A percentile compares a stretch with the other conserved stretches of the same genome.
These are phyloP conservation scores for Adelognathus sp. DNA, from an alignment of 2,888 invertebrate species.

Conservation along the genomic window DNA sequence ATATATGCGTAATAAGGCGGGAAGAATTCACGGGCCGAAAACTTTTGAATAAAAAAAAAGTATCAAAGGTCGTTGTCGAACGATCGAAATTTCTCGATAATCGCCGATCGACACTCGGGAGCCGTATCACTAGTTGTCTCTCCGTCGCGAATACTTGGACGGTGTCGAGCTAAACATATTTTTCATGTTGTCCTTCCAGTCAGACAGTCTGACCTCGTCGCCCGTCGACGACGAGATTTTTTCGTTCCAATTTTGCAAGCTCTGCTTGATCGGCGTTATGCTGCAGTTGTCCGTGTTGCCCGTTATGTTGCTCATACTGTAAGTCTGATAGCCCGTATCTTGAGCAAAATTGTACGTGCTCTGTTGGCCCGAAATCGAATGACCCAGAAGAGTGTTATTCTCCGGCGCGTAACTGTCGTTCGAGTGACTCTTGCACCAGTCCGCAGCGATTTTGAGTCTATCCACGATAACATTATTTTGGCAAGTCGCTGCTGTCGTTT, in stretches of 20 bases:
- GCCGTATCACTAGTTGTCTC: conserved; percentile 33
- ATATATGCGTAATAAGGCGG: background rate
- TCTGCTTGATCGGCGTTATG: conserved; percentile 65
- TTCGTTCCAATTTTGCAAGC: conserved; percentile 65
- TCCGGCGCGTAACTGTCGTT: conserved; percentile 67
- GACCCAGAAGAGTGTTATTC: conserved; percentile 67
- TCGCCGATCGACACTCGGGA: background rate
- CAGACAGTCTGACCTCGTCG: conserved; percentile 68
- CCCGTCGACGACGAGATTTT: conserved; percentile 63
- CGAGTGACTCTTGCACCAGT: conserved; percentile 64
- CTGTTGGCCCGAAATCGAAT: conserved; percentile 65
- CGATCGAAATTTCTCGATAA: background rate
- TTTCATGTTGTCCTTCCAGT: conserved; percentile 74
- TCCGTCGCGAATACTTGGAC: conserved; percentile 69
- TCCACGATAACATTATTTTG: conserved; percentile 51
- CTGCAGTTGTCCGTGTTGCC: conserved; percentile 67
- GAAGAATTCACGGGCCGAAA: background rate
- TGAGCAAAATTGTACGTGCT: conserved; percentile 70
- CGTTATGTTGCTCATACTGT: conserved; percentile 71
- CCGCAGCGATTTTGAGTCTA: conserved; percentile 51
- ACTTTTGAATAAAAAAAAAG: background rate
- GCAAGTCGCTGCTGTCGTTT: conserved; percentile 28
- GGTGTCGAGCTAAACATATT: conserved; percentile 77
- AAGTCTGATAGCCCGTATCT: conserved; percentile 78
- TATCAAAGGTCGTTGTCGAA: background rate